Base-by-base conservation (phyloP, 2,888 invertebrate genomes). In the Pseudococcus longispinus region DNA sequence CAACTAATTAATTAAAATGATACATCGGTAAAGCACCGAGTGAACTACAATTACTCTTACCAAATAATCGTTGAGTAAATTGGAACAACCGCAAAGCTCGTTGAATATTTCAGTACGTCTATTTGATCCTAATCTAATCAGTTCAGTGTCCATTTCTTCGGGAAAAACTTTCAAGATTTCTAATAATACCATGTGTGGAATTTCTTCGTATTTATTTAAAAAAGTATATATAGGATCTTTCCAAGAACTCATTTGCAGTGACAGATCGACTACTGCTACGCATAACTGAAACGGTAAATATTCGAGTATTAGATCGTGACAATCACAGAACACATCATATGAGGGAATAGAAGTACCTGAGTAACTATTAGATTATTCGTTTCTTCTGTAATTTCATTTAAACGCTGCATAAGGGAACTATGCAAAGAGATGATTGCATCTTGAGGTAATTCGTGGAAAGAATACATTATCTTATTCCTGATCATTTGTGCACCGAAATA, bases 401-500 rank as follows among this genome's bases (percentile, higher is more conserved):
- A 93, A 90, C 99, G 98, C 65, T 95, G 93, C 88, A 99, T 92
- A 80, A 99, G 91, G 0, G 99, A 98, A 91, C 98, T 97, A 89
- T 98, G 92, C 37, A 99, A 92, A 0, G 98, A 96, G 89, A 93
- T 92, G 89, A 98, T 95, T 8, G 97, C 95, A 89, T 95, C 95
- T 9, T 93, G 90, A 0, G 98, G 98, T 88, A 99, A 92, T 91
- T 99, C 98, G 89, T 97, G 95, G 90, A 99, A 96, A 88, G 95
- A 96, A 88, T 94, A 93, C 90, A 97, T 96, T 84, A 98, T 97
- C 93, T 99, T 99, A 37, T 96, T 96, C 89, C 98, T 93, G 95
- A 99, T 97, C 1, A 99, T 99, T 91, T 99, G 99, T 15, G 99
- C 98, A 83, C 98, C 99, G 92, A 99, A 99, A 90, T 98, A 98